phyloP scores from a whole-genome alignment of 1,140 invertebrate species.

The Oryzaephilus surinamensis region DNA sequence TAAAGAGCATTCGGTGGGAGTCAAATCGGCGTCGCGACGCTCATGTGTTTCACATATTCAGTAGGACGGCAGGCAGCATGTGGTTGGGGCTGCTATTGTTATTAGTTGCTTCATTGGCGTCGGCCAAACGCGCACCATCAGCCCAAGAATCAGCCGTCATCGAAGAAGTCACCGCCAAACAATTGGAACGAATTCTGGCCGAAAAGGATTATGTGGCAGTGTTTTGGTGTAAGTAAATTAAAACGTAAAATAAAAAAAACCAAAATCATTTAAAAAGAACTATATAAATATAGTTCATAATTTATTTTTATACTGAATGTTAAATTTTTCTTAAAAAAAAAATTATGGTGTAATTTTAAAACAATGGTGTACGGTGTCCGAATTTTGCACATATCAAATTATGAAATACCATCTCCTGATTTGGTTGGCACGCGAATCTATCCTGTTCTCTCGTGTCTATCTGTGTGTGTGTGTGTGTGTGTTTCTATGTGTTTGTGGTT shows the following conservation, averaged over 20 bases:
- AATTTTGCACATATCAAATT: no score
- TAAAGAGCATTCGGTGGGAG: no score
- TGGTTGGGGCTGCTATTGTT: constrained; percentile 43
- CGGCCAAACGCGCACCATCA: constrained; percentile 34
- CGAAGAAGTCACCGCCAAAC: constrained; percentile 84
- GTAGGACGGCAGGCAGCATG: constrained; percentile 38
- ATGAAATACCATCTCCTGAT: no score
- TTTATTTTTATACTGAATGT: no score
- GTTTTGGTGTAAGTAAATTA: constrained; percentile 90
- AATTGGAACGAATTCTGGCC: constrained; percentile 75
- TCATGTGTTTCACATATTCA: constrained; percentile 19
- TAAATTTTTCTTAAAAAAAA: no score
- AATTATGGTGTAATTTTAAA: no score
- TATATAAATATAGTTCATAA: neutral
- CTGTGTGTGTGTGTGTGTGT: neutral
- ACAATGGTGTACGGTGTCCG: no score
- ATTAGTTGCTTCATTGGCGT: constrained; percentile 39
- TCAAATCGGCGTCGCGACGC: constrained; percentile 32
- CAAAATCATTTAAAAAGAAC: no score
- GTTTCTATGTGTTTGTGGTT: neutral
- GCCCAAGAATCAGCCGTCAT: constrained; percentile 62
- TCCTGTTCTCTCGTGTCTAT: neutral
- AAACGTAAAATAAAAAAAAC: no score
- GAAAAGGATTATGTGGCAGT: constrained; percentile 90
- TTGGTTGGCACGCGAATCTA: no score